phyloP scores from a whole-genome alignment of 1,140 invertebrate species.

The Magallana angulata region DNA sequence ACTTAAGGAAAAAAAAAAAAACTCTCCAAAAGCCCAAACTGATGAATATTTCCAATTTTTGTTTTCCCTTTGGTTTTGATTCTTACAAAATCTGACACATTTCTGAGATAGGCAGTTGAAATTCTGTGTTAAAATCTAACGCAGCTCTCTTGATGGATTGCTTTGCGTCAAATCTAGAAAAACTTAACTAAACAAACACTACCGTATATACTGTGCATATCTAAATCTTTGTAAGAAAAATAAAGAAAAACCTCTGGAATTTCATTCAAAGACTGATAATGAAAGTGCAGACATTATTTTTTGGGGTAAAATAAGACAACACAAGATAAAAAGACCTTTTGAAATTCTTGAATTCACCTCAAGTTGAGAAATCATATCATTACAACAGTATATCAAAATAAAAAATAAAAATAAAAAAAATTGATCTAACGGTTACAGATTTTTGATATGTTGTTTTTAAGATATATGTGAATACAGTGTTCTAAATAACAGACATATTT shows the following conservation, averaged over 20 bases:
- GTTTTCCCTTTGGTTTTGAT: not conserved
- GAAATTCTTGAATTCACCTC: constrained; percentile 6
- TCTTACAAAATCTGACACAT: constrained; percentile 11
- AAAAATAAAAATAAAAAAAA: not conserved
- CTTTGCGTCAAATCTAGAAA: constrained; percentile 19
- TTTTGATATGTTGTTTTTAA: not conserved
- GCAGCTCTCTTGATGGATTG: not conserved
- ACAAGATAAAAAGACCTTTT: constrained; percentile 10
- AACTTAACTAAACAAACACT: not conserved
- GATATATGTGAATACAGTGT: not conserved
- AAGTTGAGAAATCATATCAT: not conserved
- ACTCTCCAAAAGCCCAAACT: not conserved
- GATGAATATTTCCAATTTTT: not conserved
- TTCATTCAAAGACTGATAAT: constrained; percentile 34
- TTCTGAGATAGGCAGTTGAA: constrained; percentile 7
- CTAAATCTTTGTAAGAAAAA: constrained; percentile 14
- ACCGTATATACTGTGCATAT: not conserved
- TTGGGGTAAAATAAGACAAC: not conserved
- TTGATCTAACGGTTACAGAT: not conserved
- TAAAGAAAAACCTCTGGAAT: not conserved
- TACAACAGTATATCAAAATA: not conserved
- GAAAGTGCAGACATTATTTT: constrained; percentile 9
- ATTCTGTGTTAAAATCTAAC: constrained; percentile 6
- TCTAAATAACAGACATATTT: not conserved
- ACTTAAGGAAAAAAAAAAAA: not conserved